phyloP scores from a whole-genome alignment of 2,888 invertebrate species.

The Neelides folsomi region DNA sequence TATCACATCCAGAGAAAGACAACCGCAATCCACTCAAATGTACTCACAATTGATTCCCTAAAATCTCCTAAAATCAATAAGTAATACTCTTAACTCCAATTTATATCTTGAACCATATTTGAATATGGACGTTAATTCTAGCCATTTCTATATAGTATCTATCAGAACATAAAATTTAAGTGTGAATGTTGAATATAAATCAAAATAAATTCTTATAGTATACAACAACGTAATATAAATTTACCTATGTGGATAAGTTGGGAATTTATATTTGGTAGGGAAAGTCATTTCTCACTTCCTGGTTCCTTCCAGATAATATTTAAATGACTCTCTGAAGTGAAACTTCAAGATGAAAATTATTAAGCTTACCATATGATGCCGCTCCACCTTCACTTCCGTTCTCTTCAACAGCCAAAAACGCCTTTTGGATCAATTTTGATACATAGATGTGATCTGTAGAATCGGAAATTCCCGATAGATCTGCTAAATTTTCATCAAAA shows the following conservation, averaged over 20 bases:
- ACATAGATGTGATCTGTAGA: slow-evolving; percentile 43
- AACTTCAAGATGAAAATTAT: not conserved
- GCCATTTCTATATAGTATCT: too few relatives aligned
- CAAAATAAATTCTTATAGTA: too few relatives aligned
- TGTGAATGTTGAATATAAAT: too few relatives aligned
- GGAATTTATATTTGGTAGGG: not conserved
- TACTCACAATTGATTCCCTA: not conserved
- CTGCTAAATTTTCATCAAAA: slow-evolving; percentile 46
- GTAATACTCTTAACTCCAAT: too few relatives aligned
- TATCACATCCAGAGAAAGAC: not conserved
- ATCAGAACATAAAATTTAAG: too few relatives aligned
- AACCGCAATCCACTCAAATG: not conserved
- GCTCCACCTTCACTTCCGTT: slow-evolving; percentile 75
- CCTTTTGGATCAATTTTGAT: slow-evolving; percentile 63
- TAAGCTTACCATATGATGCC: slow-evolving; percentile 54
- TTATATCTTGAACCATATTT: too few relatives aligned
- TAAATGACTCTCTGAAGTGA: not conserved
- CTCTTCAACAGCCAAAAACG: slow-evolving; percentile 71
- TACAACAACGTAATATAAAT: too few relatives aligned
- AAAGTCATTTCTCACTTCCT: not conserved
- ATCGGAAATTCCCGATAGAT: slow-evolving; percentile 53
- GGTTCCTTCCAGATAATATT: not conserved
- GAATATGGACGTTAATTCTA: too few relatives aligned
- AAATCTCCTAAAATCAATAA: not conserved
- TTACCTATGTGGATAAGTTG: too few relatives aligned